Evolutionary conservation across 2,113 vertebrate genomes (phyloP).

Genomic region (Centropus unirufus): DNA sequence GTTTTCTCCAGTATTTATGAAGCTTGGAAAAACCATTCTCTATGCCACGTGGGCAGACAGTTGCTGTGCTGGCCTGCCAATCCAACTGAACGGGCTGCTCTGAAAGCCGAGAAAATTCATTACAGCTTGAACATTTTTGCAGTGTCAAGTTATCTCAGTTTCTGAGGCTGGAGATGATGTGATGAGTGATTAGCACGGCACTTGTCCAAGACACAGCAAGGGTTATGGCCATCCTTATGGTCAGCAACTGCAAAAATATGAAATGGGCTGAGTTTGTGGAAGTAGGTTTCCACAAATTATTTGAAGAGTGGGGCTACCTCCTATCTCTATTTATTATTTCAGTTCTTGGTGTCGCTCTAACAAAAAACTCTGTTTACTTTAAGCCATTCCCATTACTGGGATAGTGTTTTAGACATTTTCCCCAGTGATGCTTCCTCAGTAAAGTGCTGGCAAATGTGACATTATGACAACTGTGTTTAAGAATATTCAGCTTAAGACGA

Average conservation of each 20-base stretch:
- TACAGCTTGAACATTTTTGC: constrained; percentile 59
- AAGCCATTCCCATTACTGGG: constrained; percentile 51
- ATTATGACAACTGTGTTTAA: constrained; percentile 46
- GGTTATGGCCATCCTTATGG: constrained; percentile 72
- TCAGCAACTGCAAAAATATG: constrained; percentile 84
- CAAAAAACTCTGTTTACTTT: constrained; percentile 74
- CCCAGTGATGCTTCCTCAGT: not conserved
- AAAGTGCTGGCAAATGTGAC: not conserved
- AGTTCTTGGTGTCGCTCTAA: constrained; percentile 62
- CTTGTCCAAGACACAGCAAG: constrained; percentile 76
- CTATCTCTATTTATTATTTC: constrained; percentile 82
- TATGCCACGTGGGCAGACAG: constrained; percentile 69
- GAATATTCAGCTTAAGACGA: constrained; percentile 23
- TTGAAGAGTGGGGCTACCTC: constrained; percentile 75
- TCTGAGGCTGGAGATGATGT: constrained; percentile 40
- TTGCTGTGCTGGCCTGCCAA: constrained; percentile 54
- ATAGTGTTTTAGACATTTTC: constrained; percentile 10
- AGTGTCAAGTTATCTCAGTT: constrained; percentile 73
- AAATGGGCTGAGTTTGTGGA: constrained; percentile 71
- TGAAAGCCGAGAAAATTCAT: constrained; percentile 62
- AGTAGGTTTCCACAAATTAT: constrained; percentile 73
- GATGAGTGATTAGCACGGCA: constrained; percentile 72
- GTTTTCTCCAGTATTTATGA: not conserved
- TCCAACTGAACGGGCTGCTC: constrained; percentile 54
- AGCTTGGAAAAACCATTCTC: not conserved